Base-by-base conservation (phyloP, 1,140 invertebrate species). In the Saccostrea cuccullata region DNA sequence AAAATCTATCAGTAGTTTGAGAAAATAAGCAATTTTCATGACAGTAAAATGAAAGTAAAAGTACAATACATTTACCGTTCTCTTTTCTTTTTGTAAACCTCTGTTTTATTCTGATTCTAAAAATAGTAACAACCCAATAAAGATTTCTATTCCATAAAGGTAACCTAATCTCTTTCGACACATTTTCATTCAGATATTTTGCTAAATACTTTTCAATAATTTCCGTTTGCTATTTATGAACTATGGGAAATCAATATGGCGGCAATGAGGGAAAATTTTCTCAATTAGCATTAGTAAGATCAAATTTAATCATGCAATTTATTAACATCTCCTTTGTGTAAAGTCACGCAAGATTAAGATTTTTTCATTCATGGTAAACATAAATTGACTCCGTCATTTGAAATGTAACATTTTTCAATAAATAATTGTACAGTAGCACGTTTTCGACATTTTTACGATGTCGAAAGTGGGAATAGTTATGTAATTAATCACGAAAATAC, bases 241-340 rank as follows among this genome's bases (percentile, higher is more conserved):
- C 12, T 36, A 77, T 30, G 70, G 70, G 70, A 77, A 77, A 77
- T 77, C 70, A 77, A 77, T 77, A 77, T 77, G 70, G 70, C 26
- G 70, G 70, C 70, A 77, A 15, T 26, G 26, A 15, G 70, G 26
- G 30, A 17, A 77, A 77, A 13, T 64, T 64, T 67, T 67, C 60
- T 30, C 23, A 77, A 77, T 77, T 77, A 77, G 70, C 70, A 36
- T 30, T 77, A 15, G 70, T 77, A 11, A 26, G 70, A 77, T 77
- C 70, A 77, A 30, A 77, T 77, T 77, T 77, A 77, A 36, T 77
- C 15, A 77, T 77, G 70, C 70, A 77, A 77, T 77, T 77, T 77
- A 36, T 77, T 36, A 77, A 77, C 12, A 26, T 77, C 70, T 77
- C 26, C 26, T 77, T 77, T 77, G 70, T 77, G 15, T 13, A 77